These are phyloP conservation scores for Penaeus monodon DNA, from an alignment of 2,888 invertebrate genomes.

Conservation along the genomic window DNA sequence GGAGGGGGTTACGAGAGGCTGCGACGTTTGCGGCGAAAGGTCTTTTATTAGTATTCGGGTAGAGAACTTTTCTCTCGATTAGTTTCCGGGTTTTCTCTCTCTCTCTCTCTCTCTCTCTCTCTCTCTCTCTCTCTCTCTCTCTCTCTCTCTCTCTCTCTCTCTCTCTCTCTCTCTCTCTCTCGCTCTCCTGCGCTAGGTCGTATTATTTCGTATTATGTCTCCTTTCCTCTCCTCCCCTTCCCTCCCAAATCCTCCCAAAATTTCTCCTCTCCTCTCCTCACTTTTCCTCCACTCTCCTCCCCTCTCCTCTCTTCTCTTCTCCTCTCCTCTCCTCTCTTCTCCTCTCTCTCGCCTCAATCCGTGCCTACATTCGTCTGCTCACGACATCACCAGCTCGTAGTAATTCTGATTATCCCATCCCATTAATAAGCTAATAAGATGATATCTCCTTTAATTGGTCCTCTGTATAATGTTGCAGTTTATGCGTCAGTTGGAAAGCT, in stretches of 20 bases:
- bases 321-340: neutral
- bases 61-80: neutral
- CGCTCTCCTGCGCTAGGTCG: too few species aligned
- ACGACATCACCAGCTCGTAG: too few species aligned
- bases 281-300: neutral
- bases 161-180: too few species aligned
- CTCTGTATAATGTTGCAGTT: too few species aligned
- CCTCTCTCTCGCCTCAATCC: neutral
- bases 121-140: slow-evolving; percentile 1
- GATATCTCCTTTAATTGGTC: too few species aligned
- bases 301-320: neutral
- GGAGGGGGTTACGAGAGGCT: too few species aligned
- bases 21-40: neutral
- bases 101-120: neutral
- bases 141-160: neutral
- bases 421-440: too few species aligned
- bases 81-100: neutral
- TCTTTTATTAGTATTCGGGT: neutral
- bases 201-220: too few species aligned
- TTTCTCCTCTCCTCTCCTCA: neutral
- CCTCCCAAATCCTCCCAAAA: neutral
- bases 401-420: too few species aligned
- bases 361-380: neutral
- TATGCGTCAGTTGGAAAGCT: too few species aligned
- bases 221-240: too few species aligned